These are phyloP conservation scores for Coracopsis vasa DNA, from an alignment of 2,113 vertebrate species.

Conservation along the genomic window DNA sequence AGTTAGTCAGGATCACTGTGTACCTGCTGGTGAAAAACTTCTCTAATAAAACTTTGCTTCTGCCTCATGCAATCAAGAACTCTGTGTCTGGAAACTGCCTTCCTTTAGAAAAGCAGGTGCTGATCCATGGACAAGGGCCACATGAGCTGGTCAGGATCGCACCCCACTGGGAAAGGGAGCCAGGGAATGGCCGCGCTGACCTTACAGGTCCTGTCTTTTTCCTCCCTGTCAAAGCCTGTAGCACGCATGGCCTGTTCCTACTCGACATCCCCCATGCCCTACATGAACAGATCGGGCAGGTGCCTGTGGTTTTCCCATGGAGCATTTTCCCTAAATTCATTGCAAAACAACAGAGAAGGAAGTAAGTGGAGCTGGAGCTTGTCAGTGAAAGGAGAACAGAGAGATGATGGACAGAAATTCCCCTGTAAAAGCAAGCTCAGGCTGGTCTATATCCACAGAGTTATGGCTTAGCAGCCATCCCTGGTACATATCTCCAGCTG, in stretches of 20 bases:
- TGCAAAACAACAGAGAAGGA: background rate
- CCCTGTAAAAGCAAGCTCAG: background rate
- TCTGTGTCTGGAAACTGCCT: background rate
- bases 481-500: background rate
- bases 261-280: background rate
- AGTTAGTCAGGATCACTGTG: constrained; percentile 27
- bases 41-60: constrained; percentile 68
- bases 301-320: background rate
- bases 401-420: background rate
- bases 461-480: background rate
- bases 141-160: background rate
- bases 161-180: background rate
- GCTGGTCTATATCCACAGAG: background rate
- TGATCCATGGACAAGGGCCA: too few species aligned
- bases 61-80: constrained; percentile 51
- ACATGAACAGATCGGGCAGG: background rate
- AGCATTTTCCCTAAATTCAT: background rate
- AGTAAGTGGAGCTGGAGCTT: background rate
- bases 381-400: background rate
- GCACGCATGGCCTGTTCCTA: rapidly evolving
- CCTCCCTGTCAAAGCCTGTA: background rate
- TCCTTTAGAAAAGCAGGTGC: background rate
- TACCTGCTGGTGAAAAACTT: background rate
- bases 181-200: background rate
- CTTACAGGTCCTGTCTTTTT: background rate